Base-by-base conservation (phyloP, 1,140 invertebrate genomes). In the Nebria ingens region DNA sequence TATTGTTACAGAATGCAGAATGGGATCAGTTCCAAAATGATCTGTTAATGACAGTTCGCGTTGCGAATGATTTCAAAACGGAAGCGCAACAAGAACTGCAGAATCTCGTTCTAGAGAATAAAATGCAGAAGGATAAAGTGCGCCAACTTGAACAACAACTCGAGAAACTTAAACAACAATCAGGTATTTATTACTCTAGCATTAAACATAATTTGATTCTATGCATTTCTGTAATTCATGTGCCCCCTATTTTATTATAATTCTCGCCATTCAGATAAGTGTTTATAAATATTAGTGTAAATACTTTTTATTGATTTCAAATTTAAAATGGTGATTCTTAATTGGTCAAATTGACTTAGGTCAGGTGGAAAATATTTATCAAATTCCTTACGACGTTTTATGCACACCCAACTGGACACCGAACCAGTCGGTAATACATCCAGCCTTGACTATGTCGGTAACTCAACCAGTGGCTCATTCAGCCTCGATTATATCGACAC, bases 21-120 rank as follows among this genome's bases (percentile, higher is more conserved):
- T 97, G 93, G 93, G 83, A 89, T 63, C 89, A 93, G 68, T 96
- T 96, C 75, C 91, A 96, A 69, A 84, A 84, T 56, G 93, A 97
- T 73, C 76, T 97, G 0, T 74, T 95, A 21, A 91, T 91, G 73
- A 92, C 93, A 0, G 93, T 97, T 0, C 79, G 92, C 17, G 92
- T 97, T 6, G 93, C 93, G 11, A 95, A 96, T 72, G 91, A 96
- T 68, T 93, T 96, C 71, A 93, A 93, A 69, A 89, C 86, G 19
- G 88, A 91, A 70, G 86, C 88, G 0, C 86, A 90, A 65, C 78
- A 83, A 53, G 87, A 92, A 62, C 75, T 89, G 57, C 90, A 95
- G 67, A 79, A 84, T 58, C 75, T 94, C 4, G 79, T 87, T 22
- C 74, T 84, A 61, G 90, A 95, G 66, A 94, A 94, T 72, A 85